phyloP scores from a whole-genome alignment of 2,888 invertebrate genomes.

The Tetragnatha montana region DNA sequence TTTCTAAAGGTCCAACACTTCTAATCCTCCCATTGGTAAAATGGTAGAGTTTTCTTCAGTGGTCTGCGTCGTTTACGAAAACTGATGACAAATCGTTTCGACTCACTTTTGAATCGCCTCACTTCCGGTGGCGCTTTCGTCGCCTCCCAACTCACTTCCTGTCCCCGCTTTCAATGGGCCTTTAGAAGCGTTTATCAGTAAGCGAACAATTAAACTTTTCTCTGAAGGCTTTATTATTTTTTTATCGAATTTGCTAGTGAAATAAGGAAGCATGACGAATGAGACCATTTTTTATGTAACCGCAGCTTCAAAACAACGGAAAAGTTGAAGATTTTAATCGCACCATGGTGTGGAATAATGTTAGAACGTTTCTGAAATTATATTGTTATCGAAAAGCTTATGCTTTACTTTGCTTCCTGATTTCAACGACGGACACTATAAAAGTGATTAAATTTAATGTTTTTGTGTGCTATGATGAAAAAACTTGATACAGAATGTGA shows the following conservation, averaged over 20 bases:
- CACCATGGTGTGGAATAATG: background rate
- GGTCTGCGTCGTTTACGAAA: conserved; percentile 38
- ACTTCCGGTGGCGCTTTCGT: conserved; percentile 49
- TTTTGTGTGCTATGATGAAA: background rate
- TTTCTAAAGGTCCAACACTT: no score
- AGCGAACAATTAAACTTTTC: conserved; percentile 51
- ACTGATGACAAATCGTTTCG: conserved; percentile 50
- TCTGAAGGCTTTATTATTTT: conserved; percentile 34
- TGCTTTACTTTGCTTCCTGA: background rate
- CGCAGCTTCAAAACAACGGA: background rate
- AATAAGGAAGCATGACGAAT: conserved; percentile 42
- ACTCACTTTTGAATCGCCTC: conserved; percentile 32
- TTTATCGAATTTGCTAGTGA: conserved; percentile 12
- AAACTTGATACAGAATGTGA: no score
- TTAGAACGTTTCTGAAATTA: background rate
- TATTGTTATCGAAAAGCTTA: background rate
- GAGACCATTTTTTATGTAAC: background rate
- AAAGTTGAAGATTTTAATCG: conserved; percentile 49
- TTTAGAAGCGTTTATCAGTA: conserved; percentile 55
- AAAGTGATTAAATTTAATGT: background rate
- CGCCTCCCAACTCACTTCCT: conserved; percentile 42
- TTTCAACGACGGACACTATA: background rate
- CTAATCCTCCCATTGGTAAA: background rate
- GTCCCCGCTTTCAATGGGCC: conserved; percentile 36
- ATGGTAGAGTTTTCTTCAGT: background rate